Conservation (phyloP, 2,113 vertebrate genomes). For the Clarias batrachus region DNA sequence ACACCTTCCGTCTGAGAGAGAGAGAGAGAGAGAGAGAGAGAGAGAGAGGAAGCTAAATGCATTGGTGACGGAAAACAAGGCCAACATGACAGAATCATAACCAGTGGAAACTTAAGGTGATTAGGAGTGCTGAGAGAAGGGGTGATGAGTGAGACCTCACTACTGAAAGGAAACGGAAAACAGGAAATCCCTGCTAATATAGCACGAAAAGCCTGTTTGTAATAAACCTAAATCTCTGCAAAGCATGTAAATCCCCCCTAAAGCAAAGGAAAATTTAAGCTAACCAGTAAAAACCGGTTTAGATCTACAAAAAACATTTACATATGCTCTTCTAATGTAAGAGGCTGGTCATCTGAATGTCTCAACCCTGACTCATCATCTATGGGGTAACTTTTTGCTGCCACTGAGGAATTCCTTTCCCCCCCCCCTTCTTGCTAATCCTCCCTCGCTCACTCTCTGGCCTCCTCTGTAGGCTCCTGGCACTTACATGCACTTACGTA, state of each 20-base stretch:
- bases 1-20: conserved; percentile 81
- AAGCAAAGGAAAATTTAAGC: not conserved
- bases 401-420: not conserved
- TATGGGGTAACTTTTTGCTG: not conserved
- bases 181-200: conserved; percentile 68
- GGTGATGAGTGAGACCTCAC: conserved; percentile 40
- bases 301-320: not conserved
- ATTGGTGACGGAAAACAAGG: not conserved
- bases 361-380: not conserved
- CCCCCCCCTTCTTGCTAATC: not conserved
- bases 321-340: not conserved
- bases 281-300: not conserved
- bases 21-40: conserved; percentile 18
- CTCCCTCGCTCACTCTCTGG: conserved; percentile 19
- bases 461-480: conserved; percentile 39
- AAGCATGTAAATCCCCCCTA: conserved; percentile 18
- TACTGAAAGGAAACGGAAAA: conserved; percentile 54
- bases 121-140: not conserved
- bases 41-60: not conserved
- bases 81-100: not conserved
- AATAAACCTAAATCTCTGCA: conserved; percentile 17
- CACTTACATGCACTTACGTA: conserved; percentile 92
- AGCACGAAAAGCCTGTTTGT: conserved; percentile 53
- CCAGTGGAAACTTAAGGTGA: conserved; percentile 4
- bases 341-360: not conserved